Base-by-base conservation (phyloP, 1,140 invertebrate species). In the Aleiodes sp. region DNA sequence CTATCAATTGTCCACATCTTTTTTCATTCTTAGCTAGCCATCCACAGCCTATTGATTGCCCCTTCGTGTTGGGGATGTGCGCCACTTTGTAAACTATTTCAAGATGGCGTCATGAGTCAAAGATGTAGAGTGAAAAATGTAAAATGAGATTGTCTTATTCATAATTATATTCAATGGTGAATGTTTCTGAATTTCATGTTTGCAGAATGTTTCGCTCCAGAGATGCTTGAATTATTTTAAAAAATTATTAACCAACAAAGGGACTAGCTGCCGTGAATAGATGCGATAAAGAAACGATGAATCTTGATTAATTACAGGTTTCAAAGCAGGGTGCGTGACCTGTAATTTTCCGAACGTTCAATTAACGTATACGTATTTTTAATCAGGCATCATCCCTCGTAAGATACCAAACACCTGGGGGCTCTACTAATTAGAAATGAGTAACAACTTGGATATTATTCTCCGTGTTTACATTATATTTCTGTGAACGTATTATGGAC, bases 41-140 rank as follows among this genome's bases (percentile, higher is more conserved):
- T 75, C 68, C 71, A 70, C 73, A 70, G 64, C 64, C 67, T 76
- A 76, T 76, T 71, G 75, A 76, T 75, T 75, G 35, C 35, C 56
- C 61, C 46, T 71, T 57, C 59, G 46, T 31, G 52, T 9, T 29
- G 56, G 33, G 31, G 37, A 65, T 63, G 61, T 72, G 70, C 41
- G 56, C 33, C 37, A 68, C 62, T 74, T 26, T 21, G 19, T 52
- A 68, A 74, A 76, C 74, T 68, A 74, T 73, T 75, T 68, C 73
- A 73, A 75, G 67, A 76, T 75, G 75, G 75, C 73, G 71, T 72
- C 68, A 65, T 68, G 66, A 72, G 35, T 68, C 43, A 65, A 39
- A 57, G 26, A 65, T 74, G 31, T 71, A 61, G 63, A 65, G 57
- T 65, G 67, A 66, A 76, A 75, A 66, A 75, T 57, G 67, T 60